Percentiles rank a stretch among this genome's conserved stretches.
phyloP scores from a whole-genome alignment of 2,888 invertebrate genomes.

The Brachypalpus laphriformis region DNA sequence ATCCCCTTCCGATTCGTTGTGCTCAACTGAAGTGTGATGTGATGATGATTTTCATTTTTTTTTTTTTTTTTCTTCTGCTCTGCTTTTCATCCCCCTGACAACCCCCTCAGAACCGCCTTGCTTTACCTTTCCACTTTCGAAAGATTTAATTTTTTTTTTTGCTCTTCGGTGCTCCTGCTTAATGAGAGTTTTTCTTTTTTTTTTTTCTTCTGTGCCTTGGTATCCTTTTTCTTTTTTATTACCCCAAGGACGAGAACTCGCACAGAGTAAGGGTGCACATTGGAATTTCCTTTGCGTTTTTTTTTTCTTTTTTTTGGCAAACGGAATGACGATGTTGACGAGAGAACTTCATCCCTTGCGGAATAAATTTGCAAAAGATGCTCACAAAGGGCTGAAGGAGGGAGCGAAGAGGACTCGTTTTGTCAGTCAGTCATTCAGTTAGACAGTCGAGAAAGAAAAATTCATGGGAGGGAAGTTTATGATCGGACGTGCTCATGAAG shows the following conservation, averaged over 20 bases:
- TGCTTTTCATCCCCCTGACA: background rate
- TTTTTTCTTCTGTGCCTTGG: conserved; percentile 25
- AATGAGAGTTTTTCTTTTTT: conserved; percentile 65
- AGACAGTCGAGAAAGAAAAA: conserved; percentile 12
- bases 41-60: conserved; percentile 63
- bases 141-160: conserved; percentile 66
- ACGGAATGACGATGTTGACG: conserved; percentile 45
- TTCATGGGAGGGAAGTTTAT: conserved; percentile 52
- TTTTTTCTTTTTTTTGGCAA: conserved; percentile 11
- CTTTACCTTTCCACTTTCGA: conserved; percentile 42
- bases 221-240: conserved; percentile 68
- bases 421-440: conserved; percentile 66
- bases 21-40: conserved; percentile 71
- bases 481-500: conserved; percentile 72
- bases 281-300: conserved; percentile 32
- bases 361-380: conserved; percentile 70
- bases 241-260: conserved; percentile 61
- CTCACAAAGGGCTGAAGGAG: conserved; percentile 9
- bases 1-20: conserved; percentile 54
- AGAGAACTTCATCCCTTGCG: conserved; percentile 59
- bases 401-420: conserved; percentile 22
- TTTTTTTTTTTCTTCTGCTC: conserved; percentile 5
- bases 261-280: conserved; percentile 16
- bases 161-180: conserved; percentile 61
- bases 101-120: background rate